Evolutionary conservation across 2,113 vertebrate genomes (phyloP), one percentile per base, ranked within the genome.

Genomic region (Epinephelus moara): DNA sequence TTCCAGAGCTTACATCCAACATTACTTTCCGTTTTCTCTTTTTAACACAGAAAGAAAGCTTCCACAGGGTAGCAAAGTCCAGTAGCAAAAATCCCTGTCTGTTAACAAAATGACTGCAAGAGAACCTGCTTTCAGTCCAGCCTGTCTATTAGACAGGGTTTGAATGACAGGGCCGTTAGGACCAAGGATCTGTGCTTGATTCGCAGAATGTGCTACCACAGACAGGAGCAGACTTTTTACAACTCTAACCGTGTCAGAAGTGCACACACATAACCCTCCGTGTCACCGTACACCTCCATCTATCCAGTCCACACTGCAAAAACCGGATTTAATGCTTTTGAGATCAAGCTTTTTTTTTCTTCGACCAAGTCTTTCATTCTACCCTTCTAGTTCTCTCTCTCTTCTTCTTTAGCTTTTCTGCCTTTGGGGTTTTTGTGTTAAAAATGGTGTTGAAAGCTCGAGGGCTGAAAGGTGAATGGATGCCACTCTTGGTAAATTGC

Each of bases 401-500:
- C 30, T 71, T 72, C 37, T 79, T 79, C 62, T 78, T 61, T 69
- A 60, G 49, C 76, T 75, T 72, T 87, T 84, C 56, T 7, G 64
- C 84, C 71, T 88, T 79, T 74, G 23, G 61, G 88, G 49, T 42
- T 86, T 87, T 60, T 87, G 62, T 92, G 78, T 84, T 80, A 60
- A 89, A 91, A 91, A 88, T 75, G 78, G 69, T 89, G 83, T 71
- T 84, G 81, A 87, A 88, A 71, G 80, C 89, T 85, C 2, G 52
- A 80, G 83, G 78, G 72, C 72, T 91, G 81, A 83, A 78, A 91
- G 82, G 81, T 91, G 87, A 88, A 87, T 49, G 67, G 71, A 90
- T 88, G 75, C 70, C 82, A 85, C 71, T 91, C 79, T 82, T 80
- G 66, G 70, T 89, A 91, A 93, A 94, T 90, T 90, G 85, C 77